Conservation (phyloP, 2,888 invertebrate genomes). For the Nymphalis c-album region DNA sequence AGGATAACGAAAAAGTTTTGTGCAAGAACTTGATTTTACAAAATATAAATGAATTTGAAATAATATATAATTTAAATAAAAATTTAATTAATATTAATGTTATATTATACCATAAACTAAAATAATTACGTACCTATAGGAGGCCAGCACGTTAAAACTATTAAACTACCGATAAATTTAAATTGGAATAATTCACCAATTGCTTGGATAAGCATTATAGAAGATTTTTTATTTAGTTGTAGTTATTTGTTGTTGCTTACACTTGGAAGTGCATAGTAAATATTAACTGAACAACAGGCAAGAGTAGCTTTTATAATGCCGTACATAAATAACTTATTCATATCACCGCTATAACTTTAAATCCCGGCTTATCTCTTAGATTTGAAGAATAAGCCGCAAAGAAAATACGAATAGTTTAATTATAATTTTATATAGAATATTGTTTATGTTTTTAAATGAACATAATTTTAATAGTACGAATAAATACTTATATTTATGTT, state of each 20-base stretch:
- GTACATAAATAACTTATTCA: neutral
- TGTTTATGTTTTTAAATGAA: neutral
- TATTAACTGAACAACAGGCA: neutral
- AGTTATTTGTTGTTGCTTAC: neutral
- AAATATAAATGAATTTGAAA: too few species aligned
- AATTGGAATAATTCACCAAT: constrained; percentile 57
- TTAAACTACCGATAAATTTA: constrained; percentile 57
- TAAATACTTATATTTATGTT: neutral
- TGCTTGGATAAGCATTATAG: constrained; percentile 47
- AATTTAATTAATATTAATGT: too few species aligned
- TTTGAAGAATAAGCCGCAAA: too few species aligned
- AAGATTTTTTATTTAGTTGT: neutral
- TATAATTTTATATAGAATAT: neutral
- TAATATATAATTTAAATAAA: neutral
- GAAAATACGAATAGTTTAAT: too few species aligned
- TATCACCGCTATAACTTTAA: neutral
- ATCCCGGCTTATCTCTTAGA: neutral
- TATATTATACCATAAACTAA: neutral
- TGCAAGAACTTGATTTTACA: too few species aligned
- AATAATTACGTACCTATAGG: constrained; percentile 47
- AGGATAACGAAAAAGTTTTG: too few species aligned
- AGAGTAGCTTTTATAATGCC: neutral
- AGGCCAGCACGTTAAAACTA: constrained; percentile 60
- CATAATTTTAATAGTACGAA: too few species aligned
- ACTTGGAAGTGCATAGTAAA: neutral